Evolutionary conservation across 64 coral and sea anemone genomes (phyloP).

Genomic region (Dendronephthya gigantea): DNA sequence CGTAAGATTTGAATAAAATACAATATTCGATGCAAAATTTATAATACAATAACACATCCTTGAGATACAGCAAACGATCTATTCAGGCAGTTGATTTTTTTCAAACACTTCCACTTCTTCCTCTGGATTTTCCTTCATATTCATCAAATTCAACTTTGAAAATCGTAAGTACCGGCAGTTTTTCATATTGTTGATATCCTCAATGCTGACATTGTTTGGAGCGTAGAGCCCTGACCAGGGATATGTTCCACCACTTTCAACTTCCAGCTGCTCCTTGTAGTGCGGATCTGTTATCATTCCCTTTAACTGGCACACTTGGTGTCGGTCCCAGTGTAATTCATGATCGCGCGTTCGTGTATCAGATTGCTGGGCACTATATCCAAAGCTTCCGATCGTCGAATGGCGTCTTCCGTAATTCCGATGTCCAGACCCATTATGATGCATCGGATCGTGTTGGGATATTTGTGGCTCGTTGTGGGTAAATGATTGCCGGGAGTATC

Average conservation of each 20-base stretch:
- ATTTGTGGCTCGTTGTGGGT: background rate
- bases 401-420: background rate
- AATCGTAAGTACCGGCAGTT: constrained; percentile 3
- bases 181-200: background rate
- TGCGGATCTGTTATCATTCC: constrained; percentile 13
- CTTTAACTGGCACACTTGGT: background rate
- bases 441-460: background rate
- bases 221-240: background rate
- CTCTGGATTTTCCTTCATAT: constrained; percentile 9
- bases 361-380: background rate
- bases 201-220: background rate
- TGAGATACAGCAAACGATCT: background rate
- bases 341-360: background rate
- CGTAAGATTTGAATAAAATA: too few relatives aligned
- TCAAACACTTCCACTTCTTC: constrained; percentile 15
- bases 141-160: background rate
- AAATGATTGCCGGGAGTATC: background rate
- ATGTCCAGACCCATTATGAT: background rate
- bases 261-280: background rate
- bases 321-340: background rate
- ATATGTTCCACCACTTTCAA: background rate
- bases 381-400: background rate
- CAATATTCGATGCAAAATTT: too few relatives aligned
- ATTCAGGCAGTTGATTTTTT: background rate
- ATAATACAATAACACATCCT: too few relatives aligned